Evolutionary conservation across 2,113 vertebrate species (phyloP).

Genomic region (Corythornis madagascariensis): DNA sequence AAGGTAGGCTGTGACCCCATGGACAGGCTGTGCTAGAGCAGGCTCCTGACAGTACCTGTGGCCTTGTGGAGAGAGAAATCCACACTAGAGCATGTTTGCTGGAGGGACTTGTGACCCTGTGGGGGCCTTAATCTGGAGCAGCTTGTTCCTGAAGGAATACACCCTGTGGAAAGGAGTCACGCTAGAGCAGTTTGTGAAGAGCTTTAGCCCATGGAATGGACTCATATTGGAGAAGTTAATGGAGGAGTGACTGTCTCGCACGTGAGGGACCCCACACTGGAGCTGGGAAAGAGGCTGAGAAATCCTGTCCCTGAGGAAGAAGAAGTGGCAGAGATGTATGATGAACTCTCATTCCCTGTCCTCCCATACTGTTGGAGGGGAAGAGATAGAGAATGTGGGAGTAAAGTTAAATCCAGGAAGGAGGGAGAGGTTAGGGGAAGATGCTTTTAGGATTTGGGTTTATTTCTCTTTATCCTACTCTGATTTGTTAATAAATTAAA

Average conservation of each 20-base stretch:
- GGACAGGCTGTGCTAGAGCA: too few species aligned
- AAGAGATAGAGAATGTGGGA: not conserved
- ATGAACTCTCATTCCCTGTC: not conserved
- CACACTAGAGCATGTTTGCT: too few species aligned
- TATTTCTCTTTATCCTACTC: not conserved
- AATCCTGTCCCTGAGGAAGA: not conserved
- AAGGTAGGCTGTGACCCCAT: too few species aligned
- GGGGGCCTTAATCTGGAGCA: not conserved
- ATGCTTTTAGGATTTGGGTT: not conserved
- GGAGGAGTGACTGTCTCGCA: not conserved
- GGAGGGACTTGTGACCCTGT: not conserved
- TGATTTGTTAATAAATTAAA: not conserved
- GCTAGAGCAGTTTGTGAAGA: not conserved
- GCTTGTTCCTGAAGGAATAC: not conserved
- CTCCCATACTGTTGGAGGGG: too few species aligned
- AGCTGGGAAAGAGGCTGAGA: not conserved
- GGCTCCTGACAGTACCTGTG: too few species aligned
- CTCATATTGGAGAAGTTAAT: not conserved
- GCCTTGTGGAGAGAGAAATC: too few species aligned
- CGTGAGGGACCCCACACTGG: not conserved
- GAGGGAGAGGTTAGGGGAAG: not conserved
- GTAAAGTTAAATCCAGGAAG: too few species aligned
- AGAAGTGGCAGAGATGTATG: not conserved
- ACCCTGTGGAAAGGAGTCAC: not conserved
- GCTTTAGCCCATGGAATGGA: not conserved